phyloP scores from a whole-genome alignment of 2,888 invertebrate genomes.

The Morpho helenor region DNA sequence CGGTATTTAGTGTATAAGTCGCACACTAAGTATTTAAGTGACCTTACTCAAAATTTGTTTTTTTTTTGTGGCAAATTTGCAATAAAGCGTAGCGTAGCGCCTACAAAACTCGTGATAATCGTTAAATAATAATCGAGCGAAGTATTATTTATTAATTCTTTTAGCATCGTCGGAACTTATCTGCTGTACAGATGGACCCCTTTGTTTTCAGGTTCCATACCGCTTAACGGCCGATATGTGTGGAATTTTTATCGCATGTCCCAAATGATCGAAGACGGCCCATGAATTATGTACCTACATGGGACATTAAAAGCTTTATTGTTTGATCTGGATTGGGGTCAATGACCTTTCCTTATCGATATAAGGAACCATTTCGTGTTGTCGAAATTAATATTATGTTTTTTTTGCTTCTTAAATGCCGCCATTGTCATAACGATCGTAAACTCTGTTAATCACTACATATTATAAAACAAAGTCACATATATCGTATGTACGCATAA shows the following conservation, averaged over 20 bases:
- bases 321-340: conserved; percentile 35
- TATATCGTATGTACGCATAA: no score
- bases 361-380: conserved; percentile 6
- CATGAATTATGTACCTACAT: conserved; percentile 68
- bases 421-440: conserved; percentile 5
- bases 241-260: conserved; percentile 57
- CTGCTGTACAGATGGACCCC: conserved; percentile 6
- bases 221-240: conserved; percentile 42
- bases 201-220: conserved; percentile 12
- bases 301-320: conserved; percentile 46
- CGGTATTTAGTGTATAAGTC: no score
- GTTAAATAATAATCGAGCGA: no score
- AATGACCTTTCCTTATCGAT: conserved; percentile 24
- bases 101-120: no score
- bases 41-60: no score
- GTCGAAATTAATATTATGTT: conserved; percentile 10
- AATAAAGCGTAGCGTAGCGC: no score
- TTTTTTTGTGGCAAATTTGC: no score
- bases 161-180: no score
- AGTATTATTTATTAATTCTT: no score
- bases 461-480: no score
- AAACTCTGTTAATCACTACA: no score
- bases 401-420: conserved; percentile 4
- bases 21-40: no score
- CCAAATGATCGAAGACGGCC: conserved; percentile 38